Evolutionary conservation across 2,888 invertebrate genomes (phyloP), one percentile per base, ranked within the genome.

Genomic region (Scrobipalpa costella): DNA sequence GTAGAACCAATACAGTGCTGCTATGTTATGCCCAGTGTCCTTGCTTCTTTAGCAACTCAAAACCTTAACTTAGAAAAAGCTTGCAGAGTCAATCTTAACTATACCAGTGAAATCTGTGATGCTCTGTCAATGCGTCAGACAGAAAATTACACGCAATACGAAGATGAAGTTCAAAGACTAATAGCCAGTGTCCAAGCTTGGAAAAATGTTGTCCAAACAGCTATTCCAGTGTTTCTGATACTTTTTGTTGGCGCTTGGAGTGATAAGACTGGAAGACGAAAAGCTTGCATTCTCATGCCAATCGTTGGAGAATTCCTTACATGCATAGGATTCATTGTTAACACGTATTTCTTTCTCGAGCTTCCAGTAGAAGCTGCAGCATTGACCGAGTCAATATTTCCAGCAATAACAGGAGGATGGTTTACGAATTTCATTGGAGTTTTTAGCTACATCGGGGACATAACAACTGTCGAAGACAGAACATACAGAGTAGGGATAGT

Each of bases 371-470:
- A 96, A 86, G 94, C 93, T 0, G 93, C 95, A 57, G 96, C 95
- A 0, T 87, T 96, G 2, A 94, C 95, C 0, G 96, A 96, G 79
- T 94, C 95, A 0, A 88, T 96, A 64, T 96, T 96, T 79, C 96
- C 96, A 0, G 96, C 96, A 0, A 83, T 96, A 1, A 96, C 96
- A 0, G 95, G 96, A 9, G 96, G 96, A 5, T 96, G 96, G 96
- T 96, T 96, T 79, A 96, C 96, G 15, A 96, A 96, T 93, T 94
- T 96, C 73, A 95, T 97, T 92, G 96, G 96, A 13, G 94, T 97
- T 61, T 96, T 97, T 85, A 96, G 96, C 83, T 98, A 97, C 80
- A 95, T 98, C 60, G 95, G 95, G 47, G 97, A 98, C 76, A 95
- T 97, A 13, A 97, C 97, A 0, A 94, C 95, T 0, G 93, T 94